Conservation (phyloP, 2,113 vertebrate genomes). For the Chamaea fasciata region DNA sequence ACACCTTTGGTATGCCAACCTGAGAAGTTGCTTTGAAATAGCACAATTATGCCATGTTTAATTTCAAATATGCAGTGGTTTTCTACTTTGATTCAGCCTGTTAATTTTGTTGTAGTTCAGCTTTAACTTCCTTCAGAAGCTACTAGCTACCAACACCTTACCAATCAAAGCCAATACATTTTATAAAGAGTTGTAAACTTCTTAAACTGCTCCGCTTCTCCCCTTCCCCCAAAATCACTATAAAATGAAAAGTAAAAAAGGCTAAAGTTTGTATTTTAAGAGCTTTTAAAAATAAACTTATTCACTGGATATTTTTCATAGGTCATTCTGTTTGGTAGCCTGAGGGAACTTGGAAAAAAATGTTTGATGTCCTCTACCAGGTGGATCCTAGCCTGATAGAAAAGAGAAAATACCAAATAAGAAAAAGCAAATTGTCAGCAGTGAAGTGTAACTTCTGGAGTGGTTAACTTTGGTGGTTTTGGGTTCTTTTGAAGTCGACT, state of each 20-base stretch:
- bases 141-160: background rate
- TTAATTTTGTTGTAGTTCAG: background rate
- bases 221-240: rapidly evolving
- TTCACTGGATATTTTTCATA: background rate
- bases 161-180: background rate
- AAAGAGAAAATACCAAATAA: background rate
- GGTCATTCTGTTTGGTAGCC: background rate
- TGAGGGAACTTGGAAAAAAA: background rate
- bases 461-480: rapidly evolving
- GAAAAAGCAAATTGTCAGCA: background rate
- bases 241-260: background rate
- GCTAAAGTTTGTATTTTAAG: background rate
- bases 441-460: background rate
- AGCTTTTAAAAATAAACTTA: background rate
- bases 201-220: background rate
- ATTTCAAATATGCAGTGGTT: background rate
- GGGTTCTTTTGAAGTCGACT: background rate
- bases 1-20: background rate
- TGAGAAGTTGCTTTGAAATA: background rate
- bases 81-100: background rate
- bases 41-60: background rate
- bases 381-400: background rate
- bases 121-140: background rate
- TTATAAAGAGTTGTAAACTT: background rate
- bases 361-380: background rate